phyloP scores from a whole-genome alignment of 1,140 invertebrate species.

The Musca domestica region DNA sequence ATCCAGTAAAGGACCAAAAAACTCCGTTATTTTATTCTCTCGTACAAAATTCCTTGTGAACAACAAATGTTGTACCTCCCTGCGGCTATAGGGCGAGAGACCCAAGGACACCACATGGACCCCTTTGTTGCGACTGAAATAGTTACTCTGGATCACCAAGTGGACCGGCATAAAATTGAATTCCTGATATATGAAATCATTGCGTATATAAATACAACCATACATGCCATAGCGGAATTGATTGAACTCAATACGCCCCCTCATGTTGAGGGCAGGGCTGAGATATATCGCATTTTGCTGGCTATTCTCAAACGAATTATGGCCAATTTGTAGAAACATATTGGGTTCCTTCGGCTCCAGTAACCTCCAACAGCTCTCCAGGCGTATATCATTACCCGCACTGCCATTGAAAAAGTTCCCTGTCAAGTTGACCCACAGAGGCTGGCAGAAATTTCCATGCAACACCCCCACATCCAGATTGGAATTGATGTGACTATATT shows the following conservation, averaged over 20 bases:
- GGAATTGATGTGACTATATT: conserved; percentile 81
- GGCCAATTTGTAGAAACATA: conserved; percentile 75
- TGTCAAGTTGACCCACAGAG: conserved; percentile 79
- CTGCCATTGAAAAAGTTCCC: conserved; percentile 81
- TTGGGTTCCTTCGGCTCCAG: conserved; percentile 55
- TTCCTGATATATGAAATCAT: conserved; percentile 67
- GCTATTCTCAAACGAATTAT: conserved; percentile 80
- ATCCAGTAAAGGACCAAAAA: conserved; percentile 69
- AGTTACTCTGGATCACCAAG: conserved; percentile 82
- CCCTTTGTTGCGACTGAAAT: conserved; percentile 84
- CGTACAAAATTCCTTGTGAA: conserved; percentile 88
- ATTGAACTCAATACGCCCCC: conserved; percentile 81
- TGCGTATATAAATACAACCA: conserved; percentile 85
- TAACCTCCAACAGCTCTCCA: conserved; percentile 74
- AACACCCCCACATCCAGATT: conserved; percentile 85
- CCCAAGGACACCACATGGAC: conserved; percentile 84
- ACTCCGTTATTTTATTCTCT: conserved; percentile 84
- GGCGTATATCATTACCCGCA: conserved; percentile 70
- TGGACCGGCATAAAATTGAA: conserved; percentile 69
- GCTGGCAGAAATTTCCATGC: conserved; percentile 73
- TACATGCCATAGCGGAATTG: conserved; percentile 77
- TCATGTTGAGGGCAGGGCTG: conserved; percentile 80
- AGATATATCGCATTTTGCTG: conserved; percentile 74
- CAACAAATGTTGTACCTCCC: conserved; percentile 68
- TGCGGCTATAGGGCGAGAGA: conserved; percentile 78